Base-by-base conservation (phyloP, 2,888 invertebrate species). In the Poecilus cupreus region DNA sequence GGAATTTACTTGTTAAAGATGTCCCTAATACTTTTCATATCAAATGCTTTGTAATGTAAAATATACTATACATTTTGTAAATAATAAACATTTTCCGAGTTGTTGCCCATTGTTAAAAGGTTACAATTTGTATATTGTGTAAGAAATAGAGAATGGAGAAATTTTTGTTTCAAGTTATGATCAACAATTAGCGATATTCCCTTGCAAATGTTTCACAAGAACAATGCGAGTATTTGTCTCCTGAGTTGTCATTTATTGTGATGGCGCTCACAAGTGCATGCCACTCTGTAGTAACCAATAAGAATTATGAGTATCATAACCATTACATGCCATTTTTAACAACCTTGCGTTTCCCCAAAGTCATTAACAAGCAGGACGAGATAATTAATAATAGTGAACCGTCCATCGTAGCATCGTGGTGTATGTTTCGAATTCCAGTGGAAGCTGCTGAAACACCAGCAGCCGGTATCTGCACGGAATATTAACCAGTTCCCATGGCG, bases 241-340 rank as follows among this genome's bases (percentile, higher is more conserved):
- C 39, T n/a, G 10, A 64, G 32, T 22, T 32, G 54, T 75, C 75
- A 75, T 75, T 74, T 49, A 43, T 74, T 46, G 72, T 72, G 16
- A 22, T 24, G 74, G 11, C 26, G 10, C n/a, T 26, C 16, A n/a
- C 37, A 70, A 70, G 37, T 43, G 13, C 77, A 60, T 78, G 60
- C 64, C 77, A 60, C n/a, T 43, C 18, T 32, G 46, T 64, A 43
- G 77, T 78, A 60, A 60, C 22, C 24, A 8, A 64, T 46, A 43
- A 20, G 77, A 78, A 43, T 78, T 78, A 78, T 77, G 57, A 77
- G 22, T 11, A 20, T 13, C 37, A 78, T 75, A 75, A 75, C 75
- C 75, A 75, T 78, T 60, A 78, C 43, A 78, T 64, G 77, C 77
- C 43, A 78, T 78, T 78, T 78, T 78, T 54, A 78, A 78, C 77